These are phyloP conservation scores for Pongo abelii DNA, from an alignment of 2,113 vertebrate genomes.

Conservation along the genomic window DNA sequence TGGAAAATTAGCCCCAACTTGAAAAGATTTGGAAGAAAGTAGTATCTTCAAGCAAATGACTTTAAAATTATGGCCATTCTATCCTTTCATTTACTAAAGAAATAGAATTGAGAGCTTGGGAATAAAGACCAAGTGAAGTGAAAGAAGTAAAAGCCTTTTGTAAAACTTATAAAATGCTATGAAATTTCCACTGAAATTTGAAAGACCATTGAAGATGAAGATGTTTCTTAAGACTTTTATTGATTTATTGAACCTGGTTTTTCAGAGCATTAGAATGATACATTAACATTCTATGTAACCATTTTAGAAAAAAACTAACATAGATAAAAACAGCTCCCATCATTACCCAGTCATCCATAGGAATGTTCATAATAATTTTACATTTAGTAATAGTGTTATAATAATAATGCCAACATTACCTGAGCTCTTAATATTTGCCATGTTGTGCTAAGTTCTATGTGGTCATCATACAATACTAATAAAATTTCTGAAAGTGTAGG, in stretches of 20 bases:
- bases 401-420: background rate
- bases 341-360: background rate
- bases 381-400: background rate
- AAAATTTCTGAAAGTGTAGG: background rate
- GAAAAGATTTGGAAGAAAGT: conserved; percentile 26
- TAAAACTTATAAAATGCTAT: background rate
- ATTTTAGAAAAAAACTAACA: background rate
- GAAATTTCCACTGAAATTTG: background rate
- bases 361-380: background rate
- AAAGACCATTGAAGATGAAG: background rate
- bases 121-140: background rate
- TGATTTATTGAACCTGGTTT: background rate
- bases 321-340: background rate
- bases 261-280: background rate
- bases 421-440: background rate
- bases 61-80: background rate
- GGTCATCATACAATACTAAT: background rate
- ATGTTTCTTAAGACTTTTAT: background rate
- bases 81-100: background rate
- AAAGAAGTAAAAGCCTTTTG: background rate
- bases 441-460: background rate
- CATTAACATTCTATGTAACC: background rate
- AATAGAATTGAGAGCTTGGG: background rate
- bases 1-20: background rate
- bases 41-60: background rate